phyloP scores from a whole-genome alignment of 2,888 invertebrate genomes.

The Leptopterna dolabrata region DNA sequence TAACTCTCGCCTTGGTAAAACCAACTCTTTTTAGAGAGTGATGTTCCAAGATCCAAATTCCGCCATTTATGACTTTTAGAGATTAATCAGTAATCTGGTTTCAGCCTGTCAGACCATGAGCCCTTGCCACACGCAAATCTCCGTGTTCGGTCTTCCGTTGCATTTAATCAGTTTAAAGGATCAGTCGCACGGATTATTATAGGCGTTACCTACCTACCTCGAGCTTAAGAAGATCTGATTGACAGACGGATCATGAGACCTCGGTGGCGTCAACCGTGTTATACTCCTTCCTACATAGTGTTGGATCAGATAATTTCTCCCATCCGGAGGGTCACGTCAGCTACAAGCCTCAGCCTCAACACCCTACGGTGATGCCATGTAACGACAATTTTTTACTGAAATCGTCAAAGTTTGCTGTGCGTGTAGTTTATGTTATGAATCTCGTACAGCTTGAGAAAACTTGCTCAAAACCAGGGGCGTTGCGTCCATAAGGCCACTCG shows the following conservation, averaged over 20 bases:
- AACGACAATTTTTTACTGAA: too few species aligned
- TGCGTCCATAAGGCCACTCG: too few species aligned
- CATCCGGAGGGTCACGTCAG: too few species aligned
- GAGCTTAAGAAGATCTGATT: not conserved
- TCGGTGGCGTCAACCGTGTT: not conserved
- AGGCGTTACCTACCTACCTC: not conserved
- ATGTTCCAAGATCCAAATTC: not conserved
- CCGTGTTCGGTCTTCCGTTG: not conserved
- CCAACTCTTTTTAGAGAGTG: too few species aligned
- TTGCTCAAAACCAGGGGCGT: too few species aligned
- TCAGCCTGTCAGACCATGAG: not conserved
- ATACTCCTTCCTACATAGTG: not conserved
- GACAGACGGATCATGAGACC: slow-evolving; percentile 16
- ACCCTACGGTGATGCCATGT: too few species aligned
- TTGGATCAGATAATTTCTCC: not conserved
- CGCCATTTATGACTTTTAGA: not conserved
- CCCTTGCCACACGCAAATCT: not conserved
- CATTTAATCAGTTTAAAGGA: not conserved
- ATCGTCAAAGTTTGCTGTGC: too few species aligned
- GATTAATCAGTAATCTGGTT: not conserved
- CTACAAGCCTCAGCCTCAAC: too few species aligned
- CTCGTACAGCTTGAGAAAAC: too few species aligned
- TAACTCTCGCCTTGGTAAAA: too few species aligned
- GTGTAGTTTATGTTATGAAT: too few species aligned
- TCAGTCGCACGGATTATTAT: not conserved